Percentiles rank a stretch among this genome's conserved stretches.
Evolutionary conservation across 1,140 invertebrate species (phyloP).

Genomic region (Brachionus asplanchnoidis): DNA sequence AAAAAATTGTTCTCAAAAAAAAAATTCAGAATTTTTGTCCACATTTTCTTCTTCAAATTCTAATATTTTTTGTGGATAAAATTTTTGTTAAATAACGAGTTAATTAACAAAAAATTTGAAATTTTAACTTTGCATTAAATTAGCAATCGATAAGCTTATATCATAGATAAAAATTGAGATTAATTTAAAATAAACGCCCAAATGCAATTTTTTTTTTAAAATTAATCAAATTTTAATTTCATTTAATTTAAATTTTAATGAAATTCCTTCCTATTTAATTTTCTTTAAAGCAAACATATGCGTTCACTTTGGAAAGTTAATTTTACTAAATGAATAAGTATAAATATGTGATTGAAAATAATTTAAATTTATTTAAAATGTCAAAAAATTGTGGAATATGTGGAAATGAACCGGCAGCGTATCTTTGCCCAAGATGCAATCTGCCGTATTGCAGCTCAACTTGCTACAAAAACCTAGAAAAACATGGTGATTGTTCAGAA

Average conservation of each 20-base stretch:
- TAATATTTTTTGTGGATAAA: too few relatives aligned
- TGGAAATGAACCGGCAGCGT: background rate
- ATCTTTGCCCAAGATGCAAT: slow-evolving; percentile 35
- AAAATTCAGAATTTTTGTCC: too few relatives aligned
- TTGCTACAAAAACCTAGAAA: slow-evolving; percentile 11
- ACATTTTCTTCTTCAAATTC: too few relatives aligned
- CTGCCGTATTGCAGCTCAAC: background rate
- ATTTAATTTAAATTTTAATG: background rate
- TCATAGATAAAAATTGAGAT: too few relatives aligned
- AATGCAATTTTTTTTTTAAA: too few relatives aligned
- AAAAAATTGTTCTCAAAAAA: too few relatives aligned
- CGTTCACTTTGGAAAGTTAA: background rate
- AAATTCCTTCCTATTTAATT: background rate
- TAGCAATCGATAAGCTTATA: too few relatives aligned
- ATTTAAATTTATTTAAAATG: background rate
- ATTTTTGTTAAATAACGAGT: too few relatives aligned
- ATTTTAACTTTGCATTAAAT: too few relatives aligned
- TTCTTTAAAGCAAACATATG: background rate
- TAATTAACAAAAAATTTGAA: too few relatives aligned
- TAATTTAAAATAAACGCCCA: too few relatives aligned
- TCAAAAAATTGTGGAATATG: slow-evolving; percentile 23
- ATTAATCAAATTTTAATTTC: too few relatives aligned
- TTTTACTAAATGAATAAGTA: background rate
- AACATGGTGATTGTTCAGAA: slow-evolving; percentile 5
- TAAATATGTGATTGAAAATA: background rate